Evolutionary conservation across 2,888 invertebrate species (phyloP).

Genomic region (Exephanes ischioxanthus): DNA sequence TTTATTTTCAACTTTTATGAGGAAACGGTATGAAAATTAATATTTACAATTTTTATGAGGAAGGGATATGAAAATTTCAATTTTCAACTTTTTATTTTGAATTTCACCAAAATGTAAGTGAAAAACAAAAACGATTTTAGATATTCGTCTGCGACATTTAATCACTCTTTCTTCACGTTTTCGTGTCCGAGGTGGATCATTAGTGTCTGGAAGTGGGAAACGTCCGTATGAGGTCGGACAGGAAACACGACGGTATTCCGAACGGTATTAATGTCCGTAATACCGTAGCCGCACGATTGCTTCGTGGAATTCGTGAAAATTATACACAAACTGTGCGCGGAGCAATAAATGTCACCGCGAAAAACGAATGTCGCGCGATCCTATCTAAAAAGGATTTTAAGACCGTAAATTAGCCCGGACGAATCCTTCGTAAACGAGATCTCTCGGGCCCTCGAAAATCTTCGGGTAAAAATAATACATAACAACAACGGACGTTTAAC

Average conservation of each 20-base stretch:
- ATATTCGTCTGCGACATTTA: background rate
- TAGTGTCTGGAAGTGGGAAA: slow-evolving; percentile 28
- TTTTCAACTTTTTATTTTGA: too few relatives aligned
- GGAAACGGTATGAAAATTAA: too few relatives aligned
- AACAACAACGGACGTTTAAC: background rate
- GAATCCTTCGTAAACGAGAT: slow-evolving; percentile 10
- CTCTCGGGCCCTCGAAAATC: background rate
- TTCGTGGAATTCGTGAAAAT: slow-evolving; percentile 22
- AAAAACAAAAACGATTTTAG: background rate
- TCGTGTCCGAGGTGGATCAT: slow-evolving; percentile 5
- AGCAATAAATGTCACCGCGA: slow-evolving; percentile 13
- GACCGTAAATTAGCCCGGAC: background rate
- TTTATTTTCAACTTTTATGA: too few relatives aligned
- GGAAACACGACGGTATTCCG: slow-evolving; percentile 16
- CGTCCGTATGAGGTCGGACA: background rate
- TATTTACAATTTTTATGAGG: too few relatives aligned
- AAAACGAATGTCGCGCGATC: slow-evolving; percentile 23
- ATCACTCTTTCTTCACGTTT: background rate
- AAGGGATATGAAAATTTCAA: too few relatives aligned
- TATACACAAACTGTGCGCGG: background rate
- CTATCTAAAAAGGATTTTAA: slow-evolving; percentile 25
- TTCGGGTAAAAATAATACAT: background rate
- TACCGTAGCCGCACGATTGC: background rate
- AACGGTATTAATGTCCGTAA: slow-evolving; percentile 32
- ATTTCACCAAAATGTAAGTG: background rate